Conservation (phyloP, 2,888 invertebrate species). For the Euzophera pinguis region DNA sequence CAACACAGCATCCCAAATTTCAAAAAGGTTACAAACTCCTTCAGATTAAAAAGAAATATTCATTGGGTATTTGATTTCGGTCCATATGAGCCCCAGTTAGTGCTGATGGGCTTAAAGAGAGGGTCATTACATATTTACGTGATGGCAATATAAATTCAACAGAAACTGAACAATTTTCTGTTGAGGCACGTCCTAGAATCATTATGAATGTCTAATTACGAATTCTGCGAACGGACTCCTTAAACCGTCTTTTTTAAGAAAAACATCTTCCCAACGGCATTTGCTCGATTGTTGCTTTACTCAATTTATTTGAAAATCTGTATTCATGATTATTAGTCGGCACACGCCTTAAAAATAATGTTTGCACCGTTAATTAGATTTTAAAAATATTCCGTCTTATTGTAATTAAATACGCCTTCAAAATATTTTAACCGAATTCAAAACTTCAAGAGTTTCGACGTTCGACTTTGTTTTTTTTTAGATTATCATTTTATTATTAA, state of each 20-base stretch:
- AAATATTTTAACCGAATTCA: too few species aligned
- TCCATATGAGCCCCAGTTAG: conserved; percentile 24
- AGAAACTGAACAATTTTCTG: conserved; percentile 31
- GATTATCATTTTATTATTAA: too few species aligned
- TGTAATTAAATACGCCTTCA: too few species aligned
- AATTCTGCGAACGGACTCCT: conserved; percentile 38
- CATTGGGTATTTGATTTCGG: conserved; percentile 19
- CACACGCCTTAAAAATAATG: too few species aligned
- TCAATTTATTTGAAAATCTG: conserved; percentile 23
- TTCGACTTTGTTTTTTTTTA: too few species aligned
- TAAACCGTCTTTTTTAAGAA: conserved; percentile 27
- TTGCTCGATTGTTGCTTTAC: conserved; percentile 20
- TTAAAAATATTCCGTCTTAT: too few species aligned
- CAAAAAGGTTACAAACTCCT: neutral
- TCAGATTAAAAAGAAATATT: neutral
- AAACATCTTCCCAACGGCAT: conserved; percentile 27
- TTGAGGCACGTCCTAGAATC: conserved; percentile 37
- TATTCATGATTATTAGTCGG: neutral
- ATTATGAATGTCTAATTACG: conserved; percentile 51
- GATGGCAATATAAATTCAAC: conserved; percentile 40
- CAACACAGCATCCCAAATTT: too few species aligned
- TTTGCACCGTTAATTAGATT: too few species aligned
- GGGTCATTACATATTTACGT: conserved; percentile 48
- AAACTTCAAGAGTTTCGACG: too few species aligned
- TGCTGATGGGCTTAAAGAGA: conserved; percentile 16